A percentile compares a stretch with the other conserved stretches of the same genome.
Evolutionary conservation across 2,113 vertebrate species (phyloP).

Genomic region (Bucco capensis): DNA sequence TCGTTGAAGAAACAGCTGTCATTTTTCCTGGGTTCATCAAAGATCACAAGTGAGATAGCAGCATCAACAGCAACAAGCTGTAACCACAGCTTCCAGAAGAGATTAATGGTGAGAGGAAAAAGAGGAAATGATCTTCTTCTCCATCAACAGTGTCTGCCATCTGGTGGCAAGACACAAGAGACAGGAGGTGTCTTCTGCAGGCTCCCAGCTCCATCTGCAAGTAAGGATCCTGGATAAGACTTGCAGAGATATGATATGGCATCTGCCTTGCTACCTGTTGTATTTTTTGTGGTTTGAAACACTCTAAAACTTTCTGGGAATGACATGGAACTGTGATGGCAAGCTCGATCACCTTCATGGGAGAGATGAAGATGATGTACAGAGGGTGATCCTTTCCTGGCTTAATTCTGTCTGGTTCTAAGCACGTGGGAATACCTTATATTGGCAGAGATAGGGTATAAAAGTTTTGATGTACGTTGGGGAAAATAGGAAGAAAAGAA

Average conservation of each 20-base stretch:
- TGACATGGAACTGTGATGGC: neutral
- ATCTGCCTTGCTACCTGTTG: neutral
- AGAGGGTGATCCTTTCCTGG: accelerated
- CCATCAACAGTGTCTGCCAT: neutral
- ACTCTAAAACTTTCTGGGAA: neutral
- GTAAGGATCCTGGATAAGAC: neutral
- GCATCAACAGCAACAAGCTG: neutral
- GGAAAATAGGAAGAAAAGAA: neutral
- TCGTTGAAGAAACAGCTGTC: slow-evolving; percentile 21
- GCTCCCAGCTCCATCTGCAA: accelerated
- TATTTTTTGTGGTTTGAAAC: neutral
- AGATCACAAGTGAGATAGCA: neutral
- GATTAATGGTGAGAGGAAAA: neutral
- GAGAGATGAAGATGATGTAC: accelerated
- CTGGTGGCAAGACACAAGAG: neutral
- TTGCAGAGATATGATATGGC: neutral
- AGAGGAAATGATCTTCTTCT: neutral
- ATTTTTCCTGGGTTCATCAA: neutral
- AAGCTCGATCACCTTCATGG: accelerated
- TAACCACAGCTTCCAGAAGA: slow-evolving; percentile 29
- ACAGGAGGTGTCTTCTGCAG: neutral
- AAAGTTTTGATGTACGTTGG: too few species aligned
- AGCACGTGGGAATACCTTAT: neutral
- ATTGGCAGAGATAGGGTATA: accelerated
- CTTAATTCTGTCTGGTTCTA: neutral